Evolutionary conservation across 2,888 invertebrate species (phyloP).

Genomic region (Lasioglossum calceatum): DNA sequence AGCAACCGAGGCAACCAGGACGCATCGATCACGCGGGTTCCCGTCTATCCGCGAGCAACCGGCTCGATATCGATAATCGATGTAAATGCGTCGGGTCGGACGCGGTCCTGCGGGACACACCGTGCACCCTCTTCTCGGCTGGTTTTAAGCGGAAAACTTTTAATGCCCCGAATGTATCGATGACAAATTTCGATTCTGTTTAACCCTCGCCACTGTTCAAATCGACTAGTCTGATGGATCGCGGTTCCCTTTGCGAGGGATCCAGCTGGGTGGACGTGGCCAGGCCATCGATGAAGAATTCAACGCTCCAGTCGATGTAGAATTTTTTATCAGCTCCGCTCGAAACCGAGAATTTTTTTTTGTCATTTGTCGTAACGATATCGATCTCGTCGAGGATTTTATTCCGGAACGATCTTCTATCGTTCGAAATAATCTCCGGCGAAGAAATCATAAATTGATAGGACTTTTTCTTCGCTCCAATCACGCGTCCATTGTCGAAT

Average conservation of each 20-base stretch:
- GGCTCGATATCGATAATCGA: constrained; percentile 22
- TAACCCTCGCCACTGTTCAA: constrained; percentile 13
- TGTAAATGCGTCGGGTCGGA: constrained; percentile 25
- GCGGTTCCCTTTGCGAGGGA: background rate
- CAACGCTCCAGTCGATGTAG: background rate
- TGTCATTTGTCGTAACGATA: background rate
- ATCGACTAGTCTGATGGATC: constrained; percentile 2
- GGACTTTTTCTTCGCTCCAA: background rate
- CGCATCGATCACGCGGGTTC: constrained; percentile 42
- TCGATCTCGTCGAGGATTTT: background rate
- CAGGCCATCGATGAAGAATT: background rate
- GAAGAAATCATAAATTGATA: too few relatives aligned
- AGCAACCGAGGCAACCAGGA: constrained; percentile 3
- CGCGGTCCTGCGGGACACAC: background rate
- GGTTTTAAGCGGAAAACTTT: constrained; percentile 15
- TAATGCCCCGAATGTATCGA: constrained; percentile 4
- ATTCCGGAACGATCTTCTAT: background rate
- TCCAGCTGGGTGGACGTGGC: background rate
- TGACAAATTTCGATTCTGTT: constrained; percentile 25
- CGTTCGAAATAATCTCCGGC: too few relatives aligned
- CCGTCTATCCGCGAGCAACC: background rate
- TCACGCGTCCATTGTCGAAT: background rate
- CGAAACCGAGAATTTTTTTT: background rate
- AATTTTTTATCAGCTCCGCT: background rate
- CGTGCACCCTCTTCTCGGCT: background rate